phyloP scores from a whole-genome alignment of 2,888 invertebrate genomes.

The Thecophora atra region DNA sequence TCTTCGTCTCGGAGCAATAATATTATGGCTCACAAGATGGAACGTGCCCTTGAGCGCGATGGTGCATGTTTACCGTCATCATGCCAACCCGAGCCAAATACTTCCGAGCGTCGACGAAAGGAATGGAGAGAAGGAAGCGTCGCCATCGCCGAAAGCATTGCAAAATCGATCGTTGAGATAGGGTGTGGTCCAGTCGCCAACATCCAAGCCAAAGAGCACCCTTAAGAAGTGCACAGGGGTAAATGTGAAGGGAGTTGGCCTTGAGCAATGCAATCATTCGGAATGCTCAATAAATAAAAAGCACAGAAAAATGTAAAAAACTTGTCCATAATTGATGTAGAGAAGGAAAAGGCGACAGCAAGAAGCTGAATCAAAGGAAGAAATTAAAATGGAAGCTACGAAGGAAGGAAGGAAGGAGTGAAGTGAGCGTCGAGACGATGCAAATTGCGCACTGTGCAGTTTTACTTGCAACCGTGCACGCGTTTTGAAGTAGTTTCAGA shows the following conservation, averaged over 20 bases:
- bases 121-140: background rate
- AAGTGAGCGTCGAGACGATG: no score
- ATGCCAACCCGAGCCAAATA: background rate
- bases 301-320: background rate
- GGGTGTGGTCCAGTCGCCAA: conserved; percentile 46
- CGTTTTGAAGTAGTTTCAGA: no score
- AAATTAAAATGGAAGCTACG: no score
- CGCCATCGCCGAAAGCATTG: conserved; percentile 11
- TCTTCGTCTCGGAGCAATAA: background rate
- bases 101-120: background rate
- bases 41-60: conserved; percentile 24
- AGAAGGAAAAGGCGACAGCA: background rate
- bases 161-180: conserved; percentile 49
- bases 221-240: conserved; percentile 19
- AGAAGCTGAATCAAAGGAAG: no score
- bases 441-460: no score
- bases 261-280: conserved; percentile 26
- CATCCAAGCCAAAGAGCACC: conserved; percentile 38
- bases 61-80: background rate
- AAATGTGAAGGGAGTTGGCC: conserved; percentile 21
- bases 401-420: no score
- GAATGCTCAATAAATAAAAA: background rate
- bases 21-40: conserved; percentile 26
- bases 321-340: conserved; percentile 35
- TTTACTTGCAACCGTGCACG: no score